Conservation (phyloP, 2,113 vertebrate species). For the Sciurus niger region DNA sequence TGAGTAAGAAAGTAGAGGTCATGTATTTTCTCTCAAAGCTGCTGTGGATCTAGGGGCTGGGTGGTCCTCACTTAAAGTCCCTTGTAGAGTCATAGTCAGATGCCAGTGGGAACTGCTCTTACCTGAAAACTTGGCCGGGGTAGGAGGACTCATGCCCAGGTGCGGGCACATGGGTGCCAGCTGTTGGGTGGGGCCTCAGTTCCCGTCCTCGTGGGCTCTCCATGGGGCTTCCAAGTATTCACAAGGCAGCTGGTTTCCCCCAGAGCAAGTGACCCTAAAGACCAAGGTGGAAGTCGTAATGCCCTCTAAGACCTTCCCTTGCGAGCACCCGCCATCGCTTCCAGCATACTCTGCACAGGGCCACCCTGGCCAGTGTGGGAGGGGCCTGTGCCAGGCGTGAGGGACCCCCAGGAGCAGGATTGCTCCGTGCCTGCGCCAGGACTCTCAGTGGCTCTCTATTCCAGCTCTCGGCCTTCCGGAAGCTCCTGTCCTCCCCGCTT, state of each 20-base stretch:
- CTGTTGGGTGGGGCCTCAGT: neutral
- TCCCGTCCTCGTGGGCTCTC: neutral
- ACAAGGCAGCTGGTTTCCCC: neutral
- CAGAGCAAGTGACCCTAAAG: neutral
- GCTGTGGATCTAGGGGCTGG: neutral
- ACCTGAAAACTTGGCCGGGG: neutral
- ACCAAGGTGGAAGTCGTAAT: accelerated
- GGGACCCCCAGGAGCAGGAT: neutral
- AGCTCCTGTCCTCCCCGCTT: slow-evolving; percentile 92
- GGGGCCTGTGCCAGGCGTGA: accelerated
- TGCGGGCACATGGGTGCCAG: neutral
- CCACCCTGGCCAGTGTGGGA: accelerated
- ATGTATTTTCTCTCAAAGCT: neutral
- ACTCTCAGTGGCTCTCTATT: neutral
- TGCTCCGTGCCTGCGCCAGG: accelerated
- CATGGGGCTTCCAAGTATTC: accelerated
- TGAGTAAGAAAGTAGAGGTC: neutral
- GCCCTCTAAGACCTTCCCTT: neutral
- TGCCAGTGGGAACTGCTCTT: neutral
- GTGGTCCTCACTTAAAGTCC: neutral
- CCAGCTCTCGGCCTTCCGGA: slow-evolving; percentile 95
- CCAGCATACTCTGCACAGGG: too few species aligned
- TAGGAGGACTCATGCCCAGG: neutral
- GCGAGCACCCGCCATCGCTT: too few species aligned
- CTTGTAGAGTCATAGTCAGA: neutral